A percentile compares a stretch with the other conserved stretches of the same genome.
These are phyloP conservation scores for Drepanosiphum platanoidis DNA, from an alignment of 2,888 invertebrate species.

Conservation along the genomic window DNA sequence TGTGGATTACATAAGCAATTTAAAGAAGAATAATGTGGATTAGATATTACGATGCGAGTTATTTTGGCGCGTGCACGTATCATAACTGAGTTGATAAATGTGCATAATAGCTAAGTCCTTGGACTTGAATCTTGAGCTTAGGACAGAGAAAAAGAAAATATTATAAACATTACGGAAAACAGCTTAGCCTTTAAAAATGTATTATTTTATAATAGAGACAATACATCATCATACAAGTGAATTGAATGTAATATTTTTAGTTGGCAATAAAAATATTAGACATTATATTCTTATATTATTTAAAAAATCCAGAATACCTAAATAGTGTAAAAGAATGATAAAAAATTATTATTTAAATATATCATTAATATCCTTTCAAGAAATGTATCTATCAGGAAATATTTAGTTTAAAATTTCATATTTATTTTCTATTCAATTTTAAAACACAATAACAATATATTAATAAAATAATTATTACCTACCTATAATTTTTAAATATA, in stretches of 20 bases:
- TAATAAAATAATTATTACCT: too few species aligned
- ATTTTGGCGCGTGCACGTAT: too few species aligned
- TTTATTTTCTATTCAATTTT: too few species aligned
- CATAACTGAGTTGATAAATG: neutral
- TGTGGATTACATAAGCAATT: neutral
- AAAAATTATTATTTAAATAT: neutral
- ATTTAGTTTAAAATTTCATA: too few species aligned
- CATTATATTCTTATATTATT: too few species aligned
- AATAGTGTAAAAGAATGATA: neutral
- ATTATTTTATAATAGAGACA: neutral
- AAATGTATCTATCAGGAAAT: too few species aligned
- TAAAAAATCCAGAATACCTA: neutral
- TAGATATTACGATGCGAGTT: neutral
- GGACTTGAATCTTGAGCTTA: slow-evolving; percentile 1
- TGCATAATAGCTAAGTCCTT: neutral
- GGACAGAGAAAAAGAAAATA: neutral
- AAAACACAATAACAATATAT: too few species aligned
- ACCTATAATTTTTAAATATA: too few species aligned
- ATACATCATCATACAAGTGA: too few species aligned
- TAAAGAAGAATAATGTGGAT: neutral
- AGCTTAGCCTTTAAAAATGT: neutral
- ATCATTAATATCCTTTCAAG: too few species aligned
- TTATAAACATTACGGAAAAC: neutral
- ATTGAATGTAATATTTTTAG: too few species aligned
- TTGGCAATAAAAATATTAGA: too few species aligned